Evolutionary conservation across 2,888 invertebrate species (phyloP).

Genomic region (Pyrochroa serraticornis): DNA sequence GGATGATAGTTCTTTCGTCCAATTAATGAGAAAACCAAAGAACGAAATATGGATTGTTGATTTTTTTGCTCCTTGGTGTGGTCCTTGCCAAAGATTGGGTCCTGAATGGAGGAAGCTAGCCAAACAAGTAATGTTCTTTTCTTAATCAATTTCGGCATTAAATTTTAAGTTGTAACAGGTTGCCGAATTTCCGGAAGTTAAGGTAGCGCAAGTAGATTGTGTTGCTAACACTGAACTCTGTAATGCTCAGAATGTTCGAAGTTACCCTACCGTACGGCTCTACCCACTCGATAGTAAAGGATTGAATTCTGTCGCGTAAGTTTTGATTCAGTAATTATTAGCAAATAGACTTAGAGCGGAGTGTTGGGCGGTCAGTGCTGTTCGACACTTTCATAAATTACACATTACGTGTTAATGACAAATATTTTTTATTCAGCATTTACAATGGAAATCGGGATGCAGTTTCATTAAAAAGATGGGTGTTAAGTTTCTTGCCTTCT

Average conservation of each 20-base stretch:
- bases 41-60: conserved; percentile 71
- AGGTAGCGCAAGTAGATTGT: conserved; percentile 73
- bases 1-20: conserved; percentile 62
- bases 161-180: conserved; percentile 48
- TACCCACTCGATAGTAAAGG: conserved; percentile 66
- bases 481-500: conserved; percentile 67
- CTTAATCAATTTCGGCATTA: background rate
- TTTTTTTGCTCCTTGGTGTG: conserved; percentile 78
- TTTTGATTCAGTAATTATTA: conserved; percentile 29
- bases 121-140: conserved; percentile 54
- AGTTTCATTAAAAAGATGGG: conserved; percentile 67
- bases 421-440: conserved; percentile 53
- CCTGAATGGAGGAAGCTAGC: conserved; percentile 73
- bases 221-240: conserved; percentile 65
- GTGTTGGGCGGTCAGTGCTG: too few species aligned
- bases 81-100: conserved; percentile 72
- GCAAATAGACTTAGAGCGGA: background rate
- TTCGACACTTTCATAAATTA: conserved; percentile 1
- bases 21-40: conserved; percentile 61
- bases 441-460: conserved; percentile 69
- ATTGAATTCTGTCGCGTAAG: conserved; percentile 61
- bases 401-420: conserved; percentile 1
- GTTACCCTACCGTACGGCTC: conserved; percentile 72
- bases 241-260: conserved; percentile 62
- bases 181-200: conserved; percentile 58